Conservation (phyloP, 2,797 vertebrate genomes). For the Leptodactylus fallax region DNA sequence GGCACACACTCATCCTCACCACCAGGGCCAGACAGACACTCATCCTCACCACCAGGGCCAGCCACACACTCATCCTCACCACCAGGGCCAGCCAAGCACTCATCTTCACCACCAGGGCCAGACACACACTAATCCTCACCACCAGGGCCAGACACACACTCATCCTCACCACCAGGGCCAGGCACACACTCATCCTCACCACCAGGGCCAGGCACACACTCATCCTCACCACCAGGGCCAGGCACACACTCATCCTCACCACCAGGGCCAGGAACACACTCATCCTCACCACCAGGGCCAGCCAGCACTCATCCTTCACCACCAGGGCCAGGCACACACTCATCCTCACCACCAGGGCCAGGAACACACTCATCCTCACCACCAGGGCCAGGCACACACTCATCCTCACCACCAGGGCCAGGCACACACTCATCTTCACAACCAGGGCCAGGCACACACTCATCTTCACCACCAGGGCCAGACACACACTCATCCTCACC, state of each 20-base stretch:
- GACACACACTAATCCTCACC: background rate
- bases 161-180: too few relatives aligned
- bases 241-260: background rate
- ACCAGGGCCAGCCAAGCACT: background rate
- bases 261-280: too few relatives aligned
- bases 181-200: too few relatives aligned
- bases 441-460: background rate
- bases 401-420: too few relatives aligned
- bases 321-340: background rate
- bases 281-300: too few relatives aligned
- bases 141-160: too few relatives aligned
- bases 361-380: background rate
- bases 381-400: too few relatives aligned
- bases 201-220: background rate
- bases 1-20: background rate
- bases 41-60: too few relatives aligned
- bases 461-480: background rate
- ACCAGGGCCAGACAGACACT: too few relatives aligned
- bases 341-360: background rate
- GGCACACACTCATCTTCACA: too few relatives aligned
- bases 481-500: background rate
- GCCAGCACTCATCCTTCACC: too few relatives aligned
- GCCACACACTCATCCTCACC: too few relatives aligned
- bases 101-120: background rate
- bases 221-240: background rate